phyloP scores from a whole-genome alignment of 2,797 vertebrate genomes.

The Bovichtus variegatus region DNA sequence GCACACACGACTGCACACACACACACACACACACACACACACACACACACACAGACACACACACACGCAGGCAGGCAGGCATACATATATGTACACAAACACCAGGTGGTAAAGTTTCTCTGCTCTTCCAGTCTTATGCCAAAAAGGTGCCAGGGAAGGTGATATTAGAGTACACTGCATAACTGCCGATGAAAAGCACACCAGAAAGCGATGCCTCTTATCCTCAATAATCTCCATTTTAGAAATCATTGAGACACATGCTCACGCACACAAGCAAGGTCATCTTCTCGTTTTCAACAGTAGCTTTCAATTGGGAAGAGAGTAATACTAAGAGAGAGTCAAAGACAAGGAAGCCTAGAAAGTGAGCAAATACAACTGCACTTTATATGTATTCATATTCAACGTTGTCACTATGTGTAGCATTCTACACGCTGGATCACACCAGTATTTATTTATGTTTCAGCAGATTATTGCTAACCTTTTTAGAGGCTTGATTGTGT shows the following conservation, averaged over 20 bases:
- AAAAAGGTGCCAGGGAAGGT: slow-evolving; percentile 76
- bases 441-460: background rate
- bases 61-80: background rate
- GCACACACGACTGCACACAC: slow-evolving; percentile 27
- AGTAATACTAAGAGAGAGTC: slow-evolving; percentile 23
- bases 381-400: slow-evolving; percentile 1
- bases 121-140: slow-evolving; percentile 37
- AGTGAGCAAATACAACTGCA: background rate
- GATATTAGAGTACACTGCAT: slow-evolving; percentile 73
- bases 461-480: background rate
- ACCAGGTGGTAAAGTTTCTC: slow-evolving; percentile 50
- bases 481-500: slow-evolving; percentile 2
- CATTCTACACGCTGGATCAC: background rate
- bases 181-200: slow-evolving; percentile 74
- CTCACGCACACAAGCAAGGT: slow-evolving; percentile 35
- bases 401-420: background rate
- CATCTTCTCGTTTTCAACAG: slow-evolving; percentile 33
- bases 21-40: slow-evolving; percentile 19
- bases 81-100: slow-evolving; percentile 2
- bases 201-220: slow-evolving; percentile 71
- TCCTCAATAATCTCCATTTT: slow-evolving; percentile 45
- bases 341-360: slow-evolving; percentile 13
- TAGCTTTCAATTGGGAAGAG: slow-evolving; percentile 22
- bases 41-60: slow-evolving; percentile 14
- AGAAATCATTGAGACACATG: slow-evolving; percentile 38